Conservation (phyloP, 2,113 vertebrate genomes). For the Antigone vipio region DNA sequence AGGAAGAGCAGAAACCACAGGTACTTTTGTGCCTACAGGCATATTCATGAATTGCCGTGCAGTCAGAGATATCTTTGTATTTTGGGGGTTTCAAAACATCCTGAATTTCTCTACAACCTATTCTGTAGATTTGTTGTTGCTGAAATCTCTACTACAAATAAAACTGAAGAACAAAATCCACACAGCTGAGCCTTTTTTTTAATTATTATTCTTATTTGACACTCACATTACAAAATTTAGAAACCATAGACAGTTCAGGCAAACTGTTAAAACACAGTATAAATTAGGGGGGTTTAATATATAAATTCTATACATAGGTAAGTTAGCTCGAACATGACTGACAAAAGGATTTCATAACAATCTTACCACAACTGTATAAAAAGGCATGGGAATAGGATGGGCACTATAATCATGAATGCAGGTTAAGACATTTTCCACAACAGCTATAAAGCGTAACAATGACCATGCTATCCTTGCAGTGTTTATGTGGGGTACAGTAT, state of each 20-base stretch:
- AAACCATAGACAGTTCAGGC: constrained; percentile 76
- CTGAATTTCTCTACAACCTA: not conserved
- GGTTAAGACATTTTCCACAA: constrained; percentile 63
- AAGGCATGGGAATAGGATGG: constrained; percentile 52
- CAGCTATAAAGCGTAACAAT: constrained; percentile 57
- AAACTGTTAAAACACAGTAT: constrained; percentile 82
- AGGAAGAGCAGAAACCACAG: not conserved
- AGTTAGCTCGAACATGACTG: constrained; percentile 68
- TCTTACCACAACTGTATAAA: constrained; percentile 68
- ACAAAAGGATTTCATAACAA: constrained; percentile 66
- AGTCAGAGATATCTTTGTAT: not conserved
- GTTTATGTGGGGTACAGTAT: constrained; percentile 42
- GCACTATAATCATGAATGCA: constrained; percentile 54
- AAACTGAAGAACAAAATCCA: not conserved
- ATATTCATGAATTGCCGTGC: not conserved
- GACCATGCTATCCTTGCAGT: constrained; percentile 62
- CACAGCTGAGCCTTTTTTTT: not conserved
- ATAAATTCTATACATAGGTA: constrained; percentile 74
- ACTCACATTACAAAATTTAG: constrained; percentile 78
- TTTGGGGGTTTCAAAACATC: not conserved
- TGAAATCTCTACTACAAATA: not conserved
- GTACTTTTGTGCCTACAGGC: not conserved
- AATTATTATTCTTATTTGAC: constrained; percentile 57
- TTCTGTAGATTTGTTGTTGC: not conserved
- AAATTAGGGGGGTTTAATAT: constrained; percentile 70